Percentiles rank a stretch among this genome's conserved stretches.
phyloP scores from a whole-genome alignment of 2,888 invertebrate species.

The Tachina grossa region DNA sequence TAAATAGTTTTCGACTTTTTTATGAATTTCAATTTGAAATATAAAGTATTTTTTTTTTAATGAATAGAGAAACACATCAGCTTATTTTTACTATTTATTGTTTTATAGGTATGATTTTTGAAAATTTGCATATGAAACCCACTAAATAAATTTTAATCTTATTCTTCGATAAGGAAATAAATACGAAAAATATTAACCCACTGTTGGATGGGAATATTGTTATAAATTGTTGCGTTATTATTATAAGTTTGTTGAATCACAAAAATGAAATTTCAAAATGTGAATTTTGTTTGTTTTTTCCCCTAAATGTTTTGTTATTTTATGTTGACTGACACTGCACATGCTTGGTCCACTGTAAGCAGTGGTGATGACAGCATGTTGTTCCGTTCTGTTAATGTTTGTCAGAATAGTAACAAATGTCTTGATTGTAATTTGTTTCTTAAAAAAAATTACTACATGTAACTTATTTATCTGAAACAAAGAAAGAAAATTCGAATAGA shows the following conservation, averaged over 20 bases:
- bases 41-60: constrained; percentile 34
- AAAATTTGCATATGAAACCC: constrained; percentile 51
- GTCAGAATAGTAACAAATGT: background rate
- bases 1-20: constrained; percentile 8
- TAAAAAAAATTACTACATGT: too few relatives aligned
- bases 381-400: too few relatives aligned
- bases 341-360: too few relatives aligned
- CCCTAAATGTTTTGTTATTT: too few relatives aligned
- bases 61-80: constrained; percentile 40
- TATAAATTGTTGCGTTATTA: background rate
- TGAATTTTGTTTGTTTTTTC: too few relatives aligned
- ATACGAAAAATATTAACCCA: background rate
- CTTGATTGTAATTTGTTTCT: too few relatives aligned
- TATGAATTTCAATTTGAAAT: constrained; percentile 37
- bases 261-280: too few relatives aligned
- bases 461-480: constrained; percentile 20
- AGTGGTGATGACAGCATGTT: too few relatives aligned
- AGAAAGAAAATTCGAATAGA: constrained; percentile 5
- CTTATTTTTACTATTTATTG: constrained; percentile 4
- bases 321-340: too few relatives aligned
- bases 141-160: constrained; percentile 34
- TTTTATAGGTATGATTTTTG: background rate
- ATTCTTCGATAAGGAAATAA: constrained; percentile 37
- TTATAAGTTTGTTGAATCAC: constrained; percentile 26
- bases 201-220: background rate